These are phyloP conservation scores for Crocuta crocuta DNA, from an alignment of 2,113 vertebrate species.

Conservation along the genomic window DNA sequence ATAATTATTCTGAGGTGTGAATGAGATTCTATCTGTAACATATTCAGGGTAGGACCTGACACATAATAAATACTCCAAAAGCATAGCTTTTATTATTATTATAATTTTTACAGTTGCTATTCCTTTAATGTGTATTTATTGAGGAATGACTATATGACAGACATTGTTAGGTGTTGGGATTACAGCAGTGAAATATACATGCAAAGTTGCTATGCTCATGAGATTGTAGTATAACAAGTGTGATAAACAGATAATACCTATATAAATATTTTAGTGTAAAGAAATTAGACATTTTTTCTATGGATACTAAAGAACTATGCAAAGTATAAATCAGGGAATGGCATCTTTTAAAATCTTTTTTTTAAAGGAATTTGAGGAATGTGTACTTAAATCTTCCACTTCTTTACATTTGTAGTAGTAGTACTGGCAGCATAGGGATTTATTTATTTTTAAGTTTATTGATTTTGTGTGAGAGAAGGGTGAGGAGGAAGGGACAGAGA, in stretches of 20 bases:
- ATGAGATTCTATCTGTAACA: not conserved
- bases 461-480: too few species aligned
- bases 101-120: not conserved
- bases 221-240: not conserved
- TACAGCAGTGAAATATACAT: not conserved
- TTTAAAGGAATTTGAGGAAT: too few species aligned
- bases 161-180: not conserved
- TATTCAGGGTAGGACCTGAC: not conserved
- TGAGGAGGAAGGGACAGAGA: too few species aligned
- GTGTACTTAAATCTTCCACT: too few species aligned
- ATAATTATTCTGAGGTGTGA: constrained; percentile 9
- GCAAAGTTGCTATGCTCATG: not conserved
- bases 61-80: not conserved
- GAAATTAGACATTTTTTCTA: not conserved
- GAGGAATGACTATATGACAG: not conserved
- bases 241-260: not conserved
- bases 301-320: not conserved
- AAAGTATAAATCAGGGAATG: not conserved
- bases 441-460: too few species aligned
- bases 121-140: not conserved
- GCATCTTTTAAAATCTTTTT: not conserved
- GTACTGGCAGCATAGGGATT: too few species aligned
- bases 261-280: not conserved
- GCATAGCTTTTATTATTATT: not conserved
- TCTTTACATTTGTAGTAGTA: too few species aligned